phyloP scores from a whole-genome alignment of 2,797 vertebrate genomes.

The Tokudaia tokunoshimensis region DNA sequence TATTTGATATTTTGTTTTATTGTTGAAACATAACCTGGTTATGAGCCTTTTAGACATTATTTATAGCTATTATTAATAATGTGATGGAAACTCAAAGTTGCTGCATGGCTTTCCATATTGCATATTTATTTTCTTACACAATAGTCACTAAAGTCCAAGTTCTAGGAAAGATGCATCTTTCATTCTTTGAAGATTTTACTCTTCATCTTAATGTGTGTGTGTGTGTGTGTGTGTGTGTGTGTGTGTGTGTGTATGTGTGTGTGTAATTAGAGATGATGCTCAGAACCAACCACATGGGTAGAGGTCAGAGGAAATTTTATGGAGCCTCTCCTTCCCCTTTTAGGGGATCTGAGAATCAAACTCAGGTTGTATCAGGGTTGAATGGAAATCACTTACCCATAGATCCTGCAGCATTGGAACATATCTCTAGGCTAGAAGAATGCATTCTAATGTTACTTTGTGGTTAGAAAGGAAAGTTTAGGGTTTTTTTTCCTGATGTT shows the following conservation, averaged over 20 bases:
- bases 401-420: neutral
- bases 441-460: neutral
- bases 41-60: neutral
- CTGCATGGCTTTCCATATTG: fast-evolving
- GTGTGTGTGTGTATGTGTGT: neutral
- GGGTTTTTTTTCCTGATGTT: neutral
- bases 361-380: neutral
- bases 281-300: neutral
- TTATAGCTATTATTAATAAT: neutral
- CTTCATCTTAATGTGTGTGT: neutral
- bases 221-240: neutral
- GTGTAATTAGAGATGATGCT: neutral
- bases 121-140: neutral
- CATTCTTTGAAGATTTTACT: neutral
- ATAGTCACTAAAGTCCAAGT: neutral
- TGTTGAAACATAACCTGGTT: slow-evolving; percentile 10
- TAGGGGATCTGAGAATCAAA: neutral
- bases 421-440: neutral
- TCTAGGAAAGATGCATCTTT: neutral
- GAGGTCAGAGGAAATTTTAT: neutral
- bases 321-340: neutral
- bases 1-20: slow-evolving; percentile 20
- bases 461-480: neutral
- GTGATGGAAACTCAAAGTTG: neutral
- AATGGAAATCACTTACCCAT: neutral